Evolutionary conservation across 2,113 vertebrate species (phyloP).

Genomic region (Paracyprichromis sp.): DNA sequence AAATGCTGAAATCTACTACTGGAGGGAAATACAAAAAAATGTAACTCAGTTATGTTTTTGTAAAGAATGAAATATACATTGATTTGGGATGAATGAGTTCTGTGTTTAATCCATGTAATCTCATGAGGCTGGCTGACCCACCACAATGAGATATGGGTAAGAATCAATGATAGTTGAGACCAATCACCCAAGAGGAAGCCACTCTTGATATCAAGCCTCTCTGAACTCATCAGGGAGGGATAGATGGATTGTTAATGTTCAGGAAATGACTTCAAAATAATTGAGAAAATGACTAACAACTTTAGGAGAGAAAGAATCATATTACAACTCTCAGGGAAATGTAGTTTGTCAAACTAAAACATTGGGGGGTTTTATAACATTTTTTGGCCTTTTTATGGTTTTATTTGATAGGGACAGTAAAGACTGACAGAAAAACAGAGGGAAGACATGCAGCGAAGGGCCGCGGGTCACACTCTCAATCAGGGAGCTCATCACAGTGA

Average conservation of each 20-base stretch:
- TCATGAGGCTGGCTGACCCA: background rate
- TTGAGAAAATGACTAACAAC: background rate
- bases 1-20: conserved; percentile 1
- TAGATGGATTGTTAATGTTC: background rate
- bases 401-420: background rate
- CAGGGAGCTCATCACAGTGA: background rate
- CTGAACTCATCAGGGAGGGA: background rate
- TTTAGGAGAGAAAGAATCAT: background rate
- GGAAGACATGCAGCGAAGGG: background rate
- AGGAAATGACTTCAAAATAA: background rate
- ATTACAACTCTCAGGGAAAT: background rate
- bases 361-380: background rate
- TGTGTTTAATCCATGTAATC: background rate
- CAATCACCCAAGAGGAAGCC: conserved; percentile 1
- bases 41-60: background rate
- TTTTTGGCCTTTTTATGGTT: background rate
- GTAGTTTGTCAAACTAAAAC: background rate
- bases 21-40: background rate
- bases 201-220: background rate
- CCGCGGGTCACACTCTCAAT: background rate
- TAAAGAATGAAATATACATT: conserved; percentile 9
- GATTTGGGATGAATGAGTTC: background rate
- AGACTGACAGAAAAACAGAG: background rate
- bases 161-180: conserved; percentile 15
- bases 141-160: background rate